phyloP scores from a whole-genome alignment of 2,113 vertebrate species.

The Rallus limicola region DNA sequence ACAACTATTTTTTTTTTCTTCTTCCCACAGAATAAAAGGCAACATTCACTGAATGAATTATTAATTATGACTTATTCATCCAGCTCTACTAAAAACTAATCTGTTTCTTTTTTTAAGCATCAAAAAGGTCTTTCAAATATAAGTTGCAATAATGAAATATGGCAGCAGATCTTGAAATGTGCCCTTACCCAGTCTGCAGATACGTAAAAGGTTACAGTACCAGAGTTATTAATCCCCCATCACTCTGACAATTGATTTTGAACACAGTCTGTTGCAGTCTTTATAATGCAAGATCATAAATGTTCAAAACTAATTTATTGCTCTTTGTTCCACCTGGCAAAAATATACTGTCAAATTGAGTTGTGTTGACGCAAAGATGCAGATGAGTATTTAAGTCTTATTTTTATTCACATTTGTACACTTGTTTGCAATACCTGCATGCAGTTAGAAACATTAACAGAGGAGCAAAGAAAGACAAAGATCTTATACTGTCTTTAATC shows the following conservation, averaged over 20 bases:
- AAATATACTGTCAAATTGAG: conserved; percentile 60
- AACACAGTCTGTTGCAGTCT: conserved; percentile 67
- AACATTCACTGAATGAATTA: conserved; percentile 45
- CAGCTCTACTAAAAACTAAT: conserved; percentile 50
- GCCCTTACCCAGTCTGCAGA: conserved; percentile 31
- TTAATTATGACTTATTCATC: conserved; percentile 61
- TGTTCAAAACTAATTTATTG: conserved; percentile 74
- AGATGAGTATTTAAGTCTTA: conserved; percentile 20
- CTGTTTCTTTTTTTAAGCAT: conserved; percentile 27
- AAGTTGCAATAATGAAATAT: conserved; percentile 72
- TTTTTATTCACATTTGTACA: conserved; percentile 31
- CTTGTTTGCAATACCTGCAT: conserved; percentile 1
- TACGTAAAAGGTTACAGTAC: conserved; percentile 64
- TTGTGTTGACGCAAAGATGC: conserved; percentile 30
- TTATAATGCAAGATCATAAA: conserved; percentile 73
- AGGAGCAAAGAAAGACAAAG: background rate
- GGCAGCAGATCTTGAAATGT: conserved; percentile 54
- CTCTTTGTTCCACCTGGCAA: conserved; percentile 70
- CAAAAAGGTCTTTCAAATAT: conserved; percentile 50
- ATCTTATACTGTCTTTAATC: background rate
- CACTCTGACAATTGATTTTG: conserved; percentile 75
- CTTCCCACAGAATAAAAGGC: conserved; percentile 3
- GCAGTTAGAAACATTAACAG: background rate
- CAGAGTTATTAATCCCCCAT: conserved; percentile 76
- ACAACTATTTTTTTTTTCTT: background rate